A percentile compares a stretch with the other conserved stretches of the same genome.
These are phyloP conservation scores for Oreochromis grahami DNA, from an alignment of 2,797 vertebrate species.

Conservation along the genomic window DNA sequence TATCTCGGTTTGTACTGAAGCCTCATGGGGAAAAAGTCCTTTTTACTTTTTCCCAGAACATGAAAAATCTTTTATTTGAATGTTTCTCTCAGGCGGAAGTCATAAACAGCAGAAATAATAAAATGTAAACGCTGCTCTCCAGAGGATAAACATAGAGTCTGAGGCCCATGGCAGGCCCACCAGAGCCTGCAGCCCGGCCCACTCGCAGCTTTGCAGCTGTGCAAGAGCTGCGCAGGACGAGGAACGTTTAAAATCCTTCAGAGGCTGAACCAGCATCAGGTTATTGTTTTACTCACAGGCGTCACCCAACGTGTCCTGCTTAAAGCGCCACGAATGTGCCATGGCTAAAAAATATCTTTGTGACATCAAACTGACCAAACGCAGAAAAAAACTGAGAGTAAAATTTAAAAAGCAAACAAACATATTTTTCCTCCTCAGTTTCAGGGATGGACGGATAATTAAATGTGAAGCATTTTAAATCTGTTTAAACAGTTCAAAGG, in stretches of 20 bases:
- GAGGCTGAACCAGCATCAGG: neutral
- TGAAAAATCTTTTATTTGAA: accelerated
- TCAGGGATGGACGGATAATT: accelerated
- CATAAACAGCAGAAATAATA: neutral
- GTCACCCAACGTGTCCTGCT: accelerated
- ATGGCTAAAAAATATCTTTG: accelerated
- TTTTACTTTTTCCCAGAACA: neutral
- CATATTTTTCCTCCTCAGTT: neutral
- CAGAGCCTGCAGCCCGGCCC: neutral
- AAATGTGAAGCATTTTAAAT: neutral
- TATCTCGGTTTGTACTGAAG: neutral
- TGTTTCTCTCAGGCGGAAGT: accelerated
- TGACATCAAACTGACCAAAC: neutral
- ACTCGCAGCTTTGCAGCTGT: neutral
- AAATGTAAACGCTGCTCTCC: neutral
- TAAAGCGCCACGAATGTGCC: accelerated
- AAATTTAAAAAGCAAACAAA: neutral
- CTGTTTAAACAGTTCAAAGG: accelerated
- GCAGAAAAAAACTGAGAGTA: accelerated
- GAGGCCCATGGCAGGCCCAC: neutral
- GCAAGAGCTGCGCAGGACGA: neutral
- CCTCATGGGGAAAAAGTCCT: neutral
- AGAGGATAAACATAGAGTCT: neutral
- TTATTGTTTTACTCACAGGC: neutral
- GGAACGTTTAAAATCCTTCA: neutral